Conservation (phyloP, 2,797 vertebrate species). For the Notoglanidium macrostoma region DNA sequence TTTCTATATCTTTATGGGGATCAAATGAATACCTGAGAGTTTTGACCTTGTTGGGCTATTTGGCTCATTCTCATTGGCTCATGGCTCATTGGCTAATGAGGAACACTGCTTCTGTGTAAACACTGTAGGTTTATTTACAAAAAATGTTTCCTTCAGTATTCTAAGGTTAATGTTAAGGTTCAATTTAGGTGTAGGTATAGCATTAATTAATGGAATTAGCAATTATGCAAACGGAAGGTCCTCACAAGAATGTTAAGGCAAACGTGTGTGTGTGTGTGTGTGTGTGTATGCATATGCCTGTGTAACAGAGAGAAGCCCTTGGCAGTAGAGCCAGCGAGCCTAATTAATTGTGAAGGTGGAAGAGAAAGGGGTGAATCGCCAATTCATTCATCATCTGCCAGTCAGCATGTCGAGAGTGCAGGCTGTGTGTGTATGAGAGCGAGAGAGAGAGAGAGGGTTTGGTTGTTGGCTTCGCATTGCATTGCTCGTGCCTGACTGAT, state of each 20-base stretch:
- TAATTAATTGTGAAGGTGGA: conserved; percentile 63
- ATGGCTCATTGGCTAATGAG: too few relatives aligned
- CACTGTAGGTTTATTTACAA: not conserved
- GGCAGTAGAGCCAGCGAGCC: conserved; percentile 42
- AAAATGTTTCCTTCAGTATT: not conserved
- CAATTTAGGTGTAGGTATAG: not conserved
- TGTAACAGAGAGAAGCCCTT: conserved; percentile 39
- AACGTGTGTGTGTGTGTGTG: not conserved
- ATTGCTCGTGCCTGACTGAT: conserved; percentile 49
- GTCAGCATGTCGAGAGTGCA: conserved; percentile 48
- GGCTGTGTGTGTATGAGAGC: conserved; percentile 30
- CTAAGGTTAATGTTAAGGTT: not conserved
- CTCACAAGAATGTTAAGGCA: not conserved
- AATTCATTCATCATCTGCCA: conserved; percentile 61
- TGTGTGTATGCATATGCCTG: not conserved
- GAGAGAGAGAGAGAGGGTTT: conserved; percentile 16
- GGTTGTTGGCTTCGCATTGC: conserved; percentile 38
- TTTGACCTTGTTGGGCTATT: not conserved
- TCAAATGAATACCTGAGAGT: not conserved
- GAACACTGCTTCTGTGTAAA: not conserved
- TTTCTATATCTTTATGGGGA: not conserved
- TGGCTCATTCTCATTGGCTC: too few relatives aligned
- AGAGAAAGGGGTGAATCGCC: conserved; percentile 55
- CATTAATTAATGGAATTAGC: not conserved
- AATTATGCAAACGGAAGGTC: not conserved